Base-by-base conservation (phyloP, 2,113 vertebrate genomes). In the Spilogale gracilis region DNA sequence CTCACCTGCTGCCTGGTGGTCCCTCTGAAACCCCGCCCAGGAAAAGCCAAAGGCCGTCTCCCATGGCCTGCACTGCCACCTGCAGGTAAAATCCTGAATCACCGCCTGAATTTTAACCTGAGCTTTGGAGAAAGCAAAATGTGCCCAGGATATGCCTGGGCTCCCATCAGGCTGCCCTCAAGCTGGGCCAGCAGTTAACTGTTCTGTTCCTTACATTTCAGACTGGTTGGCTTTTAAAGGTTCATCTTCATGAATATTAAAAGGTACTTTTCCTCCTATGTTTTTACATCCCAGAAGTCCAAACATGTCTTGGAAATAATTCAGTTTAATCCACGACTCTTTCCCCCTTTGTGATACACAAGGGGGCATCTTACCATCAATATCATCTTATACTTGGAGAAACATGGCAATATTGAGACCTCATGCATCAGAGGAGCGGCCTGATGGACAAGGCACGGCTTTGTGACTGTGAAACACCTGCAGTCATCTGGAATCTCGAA, bases 21-120 rank as follows among this genome's bases (percentile, higher is more conserved):
- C 2, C 45, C 50, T 30, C 25, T 18, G 48, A 73, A 95, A 48
- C 18, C 3, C 0, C 3, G 11, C 17, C 17, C 11, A 38, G 54
- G 0, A 21, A 18, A 82, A 63, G 90, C 84, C 93, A 78, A 92
- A 88, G 76, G 94, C 88, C 85, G 23, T 1, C 95, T 96, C 54
- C 21, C 18, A 50, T 82, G 91, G 95, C 94, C 95, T 95, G 81
- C 97, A 92, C 95, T 95, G 98, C 95, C 98, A 88, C 73, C 98
- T 98, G 21, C 95, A 48, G 97, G 93, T 21, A 0, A 12, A 4
- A 14, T 27, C 0, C n/a, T 2, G 30, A 85, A 89, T 9, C 32
- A 38, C 4, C 0, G 2, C 23, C 9, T 5, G n/a, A 21, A 11
- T 43, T 85, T 65, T 13, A 50, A 32, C 45, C 5, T n/a, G 21